Base-by-base conservation (phyloP, 2,797 vertebrate species). In the Sarcophilus harrisii region DNA sequence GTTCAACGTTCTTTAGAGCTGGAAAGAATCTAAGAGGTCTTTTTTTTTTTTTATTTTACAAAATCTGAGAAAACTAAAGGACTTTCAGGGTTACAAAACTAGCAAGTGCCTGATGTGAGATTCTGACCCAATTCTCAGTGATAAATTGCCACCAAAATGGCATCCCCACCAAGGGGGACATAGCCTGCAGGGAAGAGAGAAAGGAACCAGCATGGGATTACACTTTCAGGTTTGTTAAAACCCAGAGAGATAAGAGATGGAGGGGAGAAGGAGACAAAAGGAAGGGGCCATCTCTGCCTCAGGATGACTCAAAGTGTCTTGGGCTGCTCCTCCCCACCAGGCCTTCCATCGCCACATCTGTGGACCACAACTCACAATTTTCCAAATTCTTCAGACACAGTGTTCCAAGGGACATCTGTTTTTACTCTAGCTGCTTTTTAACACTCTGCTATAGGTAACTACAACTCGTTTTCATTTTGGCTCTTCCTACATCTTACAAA, bases 381-480 rank as follows among this genome's bases (percentile, higher is more conserved):
- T 95, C 93, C 18, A 95, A 97, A 93, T 98, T 95, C 94, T 97
- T 97, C 97, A 96, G 94, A 98, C 95, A 95, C 87, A 94, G 94
- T 96, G 96, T 98, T 98, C 96, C 95, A n/a, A 92, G 94, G 91
- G 96, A 97, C 97, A 97, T 98, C 97, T 98, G 97, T 96, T 97
- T 97, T 94, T 92, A 98, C 97, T 98, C 60, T 0, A 0, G 95
- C 59, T 13, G 96, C 94, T 96, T 98, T 98, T 49, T 94, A 98
- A 97, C 89, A 96, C 95, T 95, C 93, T 97, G 96, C 98, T 96
- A 97, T 97, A 96, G 96, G 97, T 95, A 98, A 98, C 98, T 98
- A 98, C 98, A 98, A 96, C 96, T 97, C 57, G 57, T 98, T 98
- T 98, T 98, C 96, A 96, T 97, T 97, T 96, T 95, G 93, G 58